phyloP scores from a whole-genome alignment of 1,140 invertebrate species.

The Coptotermes formosanus region DNA sequence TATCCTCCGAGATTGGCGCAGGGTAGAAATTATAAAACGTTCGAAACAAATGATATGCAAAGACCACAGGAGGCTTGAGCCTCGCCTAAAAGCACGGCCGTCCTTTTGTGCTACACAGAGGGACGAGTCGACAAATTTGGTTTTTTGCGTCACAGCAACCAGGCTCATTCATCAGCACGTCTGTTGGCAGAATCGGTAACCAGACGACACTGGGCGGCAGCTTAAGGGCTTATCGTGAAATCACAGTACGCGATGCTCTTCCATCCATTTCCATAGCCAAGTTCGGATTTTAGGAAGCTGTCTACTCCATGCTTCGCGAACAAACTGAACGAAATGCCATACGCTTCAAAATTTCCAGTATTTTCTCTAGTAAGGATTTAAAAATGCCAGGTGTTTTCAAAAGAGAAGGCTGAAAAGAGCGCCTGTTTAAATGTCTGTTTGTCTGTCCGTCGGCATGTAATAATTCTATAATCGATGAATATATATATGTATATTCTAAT shows the following conservation, averaged over 20 bases:
- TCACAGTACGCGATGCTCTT: background rate
- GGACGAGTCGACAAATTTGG: constrained; percentile 10
- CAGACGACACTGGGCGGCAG: background rate
- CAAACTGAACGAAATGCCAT: no score
- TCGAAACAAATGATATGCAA: constrained; percentile 19
- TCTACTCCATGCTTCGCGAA: no score
- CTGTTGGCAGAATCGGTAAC: background rate
- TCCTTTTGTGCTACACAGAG: constrained; percentile 4
- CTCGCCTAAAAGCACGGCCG: constrained; percentile 1
- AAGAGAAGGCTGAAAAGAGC: no score
- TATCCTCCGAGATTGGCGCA: background rate
- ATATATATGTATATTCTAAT: no score
- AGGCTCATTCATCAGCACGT: constrained; percentile 5
- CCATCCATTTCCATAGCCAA: background rate
- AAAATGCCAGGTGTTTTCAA: no score
- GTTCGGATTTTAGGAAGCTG: no score
- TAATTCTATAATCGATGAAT: no score
- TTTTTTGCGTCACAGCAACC: background rate
- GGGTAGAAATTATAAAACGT: constrained; percentile 16
- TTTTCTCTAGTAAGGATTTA: no score
- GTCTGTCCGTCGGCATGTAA: no score
- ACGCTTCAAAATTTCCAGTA: no score
- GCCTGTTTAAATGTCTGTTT: no score
- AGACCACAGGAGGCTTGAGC: constrained; percentile 8
- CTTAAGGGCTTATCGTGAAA: background rate